A percentile compares a stretch with the other conserved stretches of the same genome.
Conservation (phyloP, 2,113 vertebrate genomes). For the Oreochromis aureus region DNA sequence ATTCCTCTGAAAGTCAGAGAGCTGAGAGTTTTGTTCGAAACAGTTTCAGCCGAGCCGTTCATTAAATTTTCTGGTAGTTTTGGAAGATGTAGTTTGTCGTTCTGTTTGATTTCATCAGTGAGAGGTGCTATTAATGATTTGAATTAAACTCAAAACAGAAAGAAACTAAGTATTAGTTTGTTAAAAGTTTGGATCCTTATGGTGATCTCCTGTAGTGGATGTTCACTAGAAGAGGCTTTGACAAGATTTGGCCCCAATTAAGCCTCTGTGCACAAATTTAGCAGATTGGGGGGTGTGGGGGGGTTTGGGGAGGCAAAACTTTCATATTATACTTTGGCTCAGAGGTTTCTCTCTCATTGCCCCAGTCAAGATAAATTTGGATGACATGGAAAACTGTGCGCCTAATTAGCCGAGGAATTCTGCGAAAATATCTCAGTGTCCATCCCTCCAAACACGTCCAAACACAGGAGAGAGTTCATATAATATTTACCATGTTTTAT, state of each 20-base stretch:
- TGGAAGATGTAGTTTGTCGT: background rate
- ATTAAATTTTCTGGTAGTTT: background rate
- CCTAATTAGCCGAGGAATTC: constrained; percentile 48
- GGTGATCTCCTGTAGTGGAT: constrained; percentile 33
- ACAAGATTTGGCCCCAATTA: constrained; percentile 66
- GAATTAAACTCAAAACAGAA: background rate
- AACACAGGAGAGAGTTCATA: background rate
- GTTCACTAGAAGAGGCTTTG: constrained; percentile 40
- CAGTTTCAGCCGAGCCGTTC: background rate
- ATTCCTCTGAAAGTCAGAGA: background rate
- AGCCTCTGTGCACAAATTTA: constrained; percentile 46
- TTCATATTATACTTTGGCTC: constrained; percentile 53
- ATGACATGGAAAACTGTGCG: constrained; percentile 41
- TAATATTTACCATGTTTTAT: background rate
- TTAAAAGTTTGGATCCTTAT: constrained; percentile 31
- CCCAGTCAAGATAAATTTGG: constrained; percentile 51
- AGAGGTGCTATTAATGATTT: background rate
- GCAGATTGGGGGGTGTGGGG: constrained; percentile 39
- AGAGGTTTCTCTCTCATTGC: constrained; percentile 51
- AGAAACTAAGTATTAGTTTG: constrained; percentile 19
- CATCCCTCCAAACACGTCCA: constrained; percentile 16
- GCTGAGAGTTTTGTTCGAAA: background rate
- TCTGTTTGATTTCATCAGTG: background rate
- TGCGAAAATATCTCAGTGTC: background rate
- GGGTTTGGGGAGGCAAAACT: constrained; percentile 23